Conservation (phyloP, 2,797 vertebrate genomes). For the Nannoperca obscura region DNA sequence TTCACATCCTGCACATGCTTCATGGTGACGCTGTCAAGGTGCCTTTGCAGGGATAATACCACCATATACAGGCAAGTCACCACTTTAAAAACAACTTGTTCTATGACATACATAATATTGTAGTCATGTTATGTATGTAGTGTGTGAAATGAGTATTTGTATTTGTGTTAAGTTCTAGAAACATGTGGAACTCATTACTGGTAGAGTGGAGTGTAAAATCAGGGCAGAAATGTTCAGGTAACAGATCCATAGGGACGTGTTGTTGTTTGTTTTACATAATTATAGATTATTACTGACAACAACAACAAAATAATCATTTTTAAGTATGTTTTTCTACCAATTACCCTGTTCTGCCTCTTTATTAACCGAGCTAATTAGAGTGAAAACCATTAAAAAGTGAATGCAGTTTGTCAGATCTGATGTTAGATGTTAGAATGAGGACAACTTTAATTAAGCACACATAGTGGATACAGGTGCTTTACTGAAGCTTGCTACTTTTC, state of each 20-base stretch:
- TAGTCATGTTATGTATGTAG: background rate
- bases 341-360: background rate
- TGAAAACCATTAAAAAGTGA: slow-evolving; percentile 15
- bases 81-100: too few relatives aligned
- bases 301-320: background rate
- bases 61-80: background rate
- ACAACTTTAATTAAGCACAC: background rate
- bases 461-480: too few relatives aligned
- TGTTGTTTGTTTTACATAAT: background rate
- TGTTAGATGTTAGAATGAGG: background rate
- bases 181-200: background rate
- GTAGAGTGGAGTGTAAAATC: background rate
- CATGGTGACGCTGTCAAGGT: background rate
- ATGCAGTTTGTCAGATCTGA: background rate
- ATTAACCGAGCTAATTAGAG: slow-evolving; percentile 2
- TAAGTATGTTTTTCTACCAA: background rate
- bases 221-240: background rate
- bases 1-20: background rate
- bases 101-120: too few relatives aligned
- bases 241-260: background rate
- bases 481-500: background rate
- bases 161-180: background rate
- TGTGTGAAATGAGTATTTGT: background rate
- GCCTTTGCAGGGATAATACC: background rate
- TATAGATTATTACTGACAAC: slow-evolving; percentile 1